Evolutionary conservation across 1,140 invertebrate genomes (phyloP), one percentile per base, ranked within the genome.

Genomic region (Eubasilissa regina): DNA sequence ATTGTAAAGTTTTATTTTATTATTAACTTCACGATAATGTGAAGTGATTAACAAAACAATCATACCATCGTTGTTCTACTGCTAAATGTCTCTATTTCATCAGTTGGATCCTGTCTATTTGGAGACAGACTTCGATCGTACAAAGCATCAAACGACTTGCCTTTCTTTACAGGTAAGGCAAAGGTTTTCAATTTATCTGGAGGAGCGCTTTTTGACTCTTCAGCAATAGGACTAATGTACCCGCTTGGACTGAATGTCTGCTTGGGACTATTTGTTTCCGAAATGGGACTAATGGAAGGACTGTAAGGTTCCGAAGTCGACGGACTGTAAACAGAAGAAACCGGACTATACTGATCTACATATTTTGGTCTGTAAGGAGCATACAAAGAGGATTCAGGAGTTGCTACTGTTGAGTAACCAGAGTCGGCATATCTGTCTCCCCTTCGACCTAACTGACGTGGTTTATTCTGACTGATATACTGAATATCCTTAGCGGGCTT

Each of bases 401-500:
- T 44, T 21, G 12, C 21, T 82, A 86, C 87, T 1, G 89, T 88
- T 6, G 88, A 89, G 80, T 89, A 87, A 15, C 87, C 88, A 84
- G 86, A 90, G 77, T 89, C 89, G 4, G 84, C 83, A 45, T 79
- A 83, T 83, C 85, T 85, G 19, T 91, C 83, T 56, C 88, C 88
- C 44, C 89, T 89, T 66, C 91, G 87, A 15, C 90, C 90, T 15
- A 87, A 85, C 84, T 91, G 90, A 56, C 87, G 86, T 4, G 88
- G 87, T 85, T 86, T 86, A 85, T 64, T 75, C 45, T 80, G 84
- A 80, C 84, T 87, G 7, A 91, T 84, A 83, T 90, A 92, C 84
- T 90, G 86, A 84, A 91, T 91, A 83, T 92, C 91, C 84, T 88
- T 92, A 76, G 91, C 90, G 48, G 89, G 86, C 84, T 90, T 90